Evolutionary conservation across 2,888 invertebrate genomes (phyloP).

Genomic region (Drosophila ezoana): DNA sequence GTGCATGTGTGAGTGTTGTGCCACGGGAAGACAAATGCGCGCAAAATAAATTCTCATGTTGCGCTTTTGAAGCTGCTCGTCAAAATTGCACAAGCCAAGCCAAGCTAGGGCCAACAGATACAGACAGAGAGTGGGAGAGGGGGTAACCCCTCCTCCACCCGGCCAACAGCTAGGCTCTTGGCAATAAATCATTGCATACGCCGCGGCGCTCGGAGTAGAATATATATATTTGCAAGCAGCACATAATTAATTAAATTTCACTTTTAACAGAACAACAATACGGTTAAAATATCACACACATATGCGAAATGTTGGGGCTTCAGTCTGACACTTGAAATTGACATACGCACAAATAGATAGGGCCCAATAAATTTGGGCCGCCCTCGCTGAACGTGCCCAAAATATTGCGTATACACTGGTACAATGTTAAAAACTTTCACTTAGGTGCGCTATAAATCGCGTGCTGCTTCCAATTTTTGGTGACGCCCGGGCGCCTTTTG

Average conservation of each 20-base stretch:
- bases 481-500: conserved; percentile 44
- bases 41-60: conserved; percentile 77
- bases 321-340: conserved; percentile 64
- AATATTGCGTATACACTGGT: conserved; percentile 41
- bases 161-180: conserved; percentile 21
- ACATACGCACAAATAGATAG: conserved; percentile 71
- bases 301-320: conserved; percentile 42
- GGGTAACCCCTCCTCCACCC: not conserved
- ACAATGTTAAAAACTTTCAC: conserved; percentile 59
- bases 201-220: conserved; percentile 40
- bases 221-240: conserved; percentile 27
- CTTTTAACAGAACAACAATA: conserved; percentile 51
- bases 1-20: conserved; percentile 46
- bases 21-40: conserved; percentile 71
- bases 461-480: conserved; percentile 60
- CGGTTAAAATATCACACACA: conserved; percentile 58
- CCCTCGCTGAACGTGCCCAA: conserved; percentile 54
- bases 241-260: conserved; percentile 77
- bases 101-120: conserved; percentile 21
- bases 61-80: conserved; percentile 73
- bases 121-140: not conserved
- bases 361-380: conserved; percentile 60
- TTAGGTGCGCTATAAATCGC: conserved; percentile 74
- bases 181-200: conserved; percentile 71
- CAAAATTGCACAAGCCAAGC: conserved; percentile 66